Percentiles rank a stretch among this genome's conserved stretches.
Evolutionary conservation across 2,113 vertebrate species (phyloP).

Genomic region (Anarhynchus alexandrinus): DNA sequence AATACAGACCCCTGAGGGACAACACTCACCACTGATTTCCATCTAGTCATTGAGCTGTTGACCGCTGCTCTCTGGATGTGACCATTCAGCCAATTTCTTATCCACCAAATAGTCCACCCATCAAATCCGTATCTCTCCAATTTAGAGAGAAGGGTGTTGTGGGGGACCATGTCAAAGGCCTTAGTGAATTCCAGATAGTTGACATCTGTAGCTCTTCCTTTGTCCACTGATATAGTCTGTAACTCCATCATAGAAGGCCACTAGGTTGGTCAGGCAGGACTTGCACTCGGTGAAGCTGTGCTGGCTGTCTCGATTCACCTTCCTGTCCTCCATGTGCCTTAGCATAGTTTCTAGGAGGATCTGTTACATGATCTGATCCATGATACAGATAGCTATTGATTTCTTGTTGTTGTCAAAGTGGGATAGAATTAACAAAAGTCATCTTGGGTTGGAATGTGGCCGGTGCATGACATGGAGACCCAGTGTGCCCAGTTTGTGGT

Average conservation of each 20-base stretch:
- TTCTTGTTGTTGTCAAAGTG: neutral
- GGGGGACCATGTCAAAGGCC: neutral
- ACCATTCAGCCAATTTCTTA: neutral
- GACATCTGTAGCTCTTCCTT: neutral
- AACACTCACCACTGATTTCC: neutral
- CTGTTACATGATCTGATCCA: neutral
- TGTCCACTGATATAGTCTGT: neutral
- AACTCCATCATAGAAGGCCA: neutral
- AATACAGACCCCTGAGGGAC: neutral
- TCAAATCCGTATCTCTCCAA: neutral
- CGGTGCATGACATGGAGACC: neutral
- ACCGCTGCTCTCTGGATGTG: neutral
- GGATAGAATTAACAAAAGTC: neutral
- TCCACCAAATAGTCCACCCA: neutral
- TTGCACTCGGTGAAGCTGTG: neutral
- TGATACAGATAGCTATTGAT: neutral
- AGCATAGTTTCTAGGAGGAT: neutral
- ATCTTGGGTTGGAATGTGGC: neutral
- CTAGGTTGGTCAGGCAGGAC: neutral
- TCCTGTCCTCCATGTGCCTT: neutral
- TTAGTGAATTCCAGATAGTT: neutral
- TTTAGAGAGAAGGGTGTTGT: neutral
- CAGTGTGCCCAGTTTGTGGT: neutral
- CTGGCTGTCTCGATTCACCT: neutral
- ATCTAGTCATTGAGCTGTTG: neutral